phyloP scores from a whole-genome alignment of 2,113 vertebrate genomes.

The Dipodomys spectabilis region DNA sequence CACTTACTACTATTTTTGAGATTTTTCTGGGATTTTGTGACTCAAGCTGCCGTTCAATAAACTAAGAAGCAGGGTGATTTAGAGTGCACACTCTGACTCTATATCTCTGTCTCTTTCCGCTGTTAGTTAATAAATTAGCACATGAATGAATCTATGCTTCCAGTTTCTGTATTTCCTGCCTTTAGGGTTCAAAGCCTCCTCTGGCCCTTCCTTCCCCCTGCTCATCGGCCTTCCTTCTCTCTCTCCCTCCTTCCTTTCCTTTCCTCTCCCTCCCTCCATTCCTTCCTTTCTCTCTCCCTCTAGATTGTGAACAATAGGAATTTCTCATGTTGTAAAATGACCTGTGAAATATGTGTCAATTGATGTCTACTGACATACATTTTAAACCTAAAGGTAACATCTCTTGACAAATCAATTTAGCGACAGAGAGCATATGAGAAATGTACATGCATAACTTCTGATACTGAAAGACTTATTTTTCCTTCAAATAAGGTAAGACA shows the following conservation, averaged over 20 bases:
- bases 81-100: too few relatives aligned
- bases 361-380: too few relatives aligned
- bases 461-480: too few relatives aligned
- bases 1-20: background rate
- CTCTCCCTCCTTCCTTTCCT: background rate
- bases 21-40: background rate
- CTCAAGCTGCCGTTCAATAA: background rate
- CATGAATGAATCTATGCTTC: background rate
- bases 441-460: too few relatives aligned
- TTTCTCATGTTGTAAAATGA: background rate
- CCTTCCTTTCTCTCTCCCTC: background rate
- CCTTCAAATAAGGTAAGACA: too few relatives aligned
- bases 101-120: too few relatives aligned
- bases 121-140: background rate
- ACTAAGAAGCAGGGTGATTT: background rate
- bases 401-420: too few relatives aligned
- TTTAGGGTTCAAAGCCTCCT: background rate
- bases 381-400: too few relatives aligned
- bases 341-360: background rate
- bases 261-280: too few relatives aligned
- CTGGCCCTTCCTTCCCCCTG: background rate
- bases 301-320: background rate
- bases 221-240: background rate
- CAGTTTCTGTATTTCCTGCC: background rate
- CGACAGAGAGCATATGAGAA: too few relatives aligned